Conservation (phyloP, 2,797 vertebrate species). For the Cottoperca gobio region DNA sequence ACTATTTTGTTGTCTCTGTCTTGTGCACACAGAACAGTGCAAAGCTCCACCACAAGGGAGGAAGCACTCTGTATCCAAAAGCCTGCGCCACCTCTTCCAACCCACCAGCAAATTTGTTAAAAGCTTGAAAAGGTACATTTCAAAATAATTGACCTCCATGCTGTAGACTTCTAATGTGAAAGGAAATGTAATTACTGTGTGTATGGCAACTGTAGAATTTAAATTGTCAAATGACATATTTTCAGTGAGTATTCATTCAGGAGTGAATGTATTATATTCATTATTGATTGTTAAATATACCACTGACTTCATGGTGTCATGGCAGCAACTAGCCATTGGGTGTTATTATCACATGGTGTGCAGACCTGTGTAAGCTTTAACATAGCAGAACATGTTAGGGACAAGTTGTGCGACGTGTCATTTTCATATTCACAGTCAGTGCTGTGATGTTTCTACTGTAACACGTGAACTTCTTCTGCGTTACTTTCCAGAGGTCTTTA, state of each 20-base stretch:
- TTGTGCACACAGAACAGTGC: slow-evolving; percentile 85
- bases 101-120: slow-evolving; percentile 93
- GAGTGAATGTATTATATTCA: not conserved
- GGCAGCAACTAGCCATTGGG: not conserved
- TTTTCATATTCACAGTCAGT: not conserved
- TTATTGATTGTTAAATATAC: not conserved
- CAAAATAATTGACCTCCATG: not conserved
- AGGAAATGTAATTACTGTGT: not conserved
- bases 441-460: not conserved
- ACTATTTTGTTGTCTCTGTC: slow-evolving; percentile 21
- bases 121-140: slow-evolving; percentile 89
- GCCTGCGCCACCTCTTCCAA: slow-evolving; percentile 93
- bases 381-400: not conserved
- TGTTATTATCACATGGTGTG: not conserved
- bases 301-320: not conserved
- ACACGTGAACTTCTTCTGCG: not conserved
- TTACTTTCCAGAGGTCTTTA: slow-evolving; percentile 87
- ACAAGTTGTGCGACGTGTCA: not conserved
- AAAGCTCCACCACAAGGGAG: slow-evolving; percentile 89
- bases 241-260: not conserved
- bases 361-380: not conserved
- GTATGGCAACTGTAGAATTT: not conserved
- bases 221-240: not conserved
- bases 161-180: not conserved
- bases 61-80: slow-evolving; percentile 94